phyloP scores from a whole-genome alignment of 2,113 vertebrate species.

The Ictalurus furcatus region DNA sequence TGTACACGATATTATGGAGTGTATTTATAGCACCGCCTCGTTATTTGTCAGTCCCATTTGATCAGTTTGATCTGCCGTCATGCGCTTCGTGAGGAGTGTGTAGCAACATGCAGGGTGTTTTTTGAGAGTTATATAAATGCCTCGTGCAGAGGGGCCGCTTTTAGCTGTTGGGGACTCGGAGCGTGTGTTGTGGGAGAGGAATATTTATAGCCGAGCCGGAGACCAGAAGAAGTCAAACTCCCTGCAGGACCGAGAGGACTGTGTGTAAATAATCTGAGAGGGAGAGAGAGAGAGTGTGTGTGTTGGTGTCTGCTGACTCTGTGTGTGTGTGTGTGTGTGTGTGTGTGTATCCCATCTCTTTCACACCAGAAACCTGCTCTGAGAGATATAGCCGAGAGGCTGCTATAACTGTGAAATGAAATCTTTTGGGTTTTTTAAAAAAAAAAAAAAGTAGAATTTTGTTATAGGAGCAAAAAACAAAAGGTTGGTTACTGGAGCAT shows the following conservation, averaged over 20 bases:
- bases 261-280: conserved; percentile 32
- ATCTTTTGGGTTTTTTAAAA: too few relatives aligned
- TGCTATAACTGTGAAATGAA: not conserved
- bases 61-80: conserved; percentile 29
- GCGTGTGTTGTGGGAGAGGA: conserved; percentile 22
- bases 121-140: conserved; percentile 30
- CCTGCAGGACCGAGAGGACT: conserved; percentile 29
- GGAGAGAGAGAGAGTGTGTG: not conserved
- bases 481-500: not conserved
- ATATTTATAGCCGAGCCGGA: conserved; percentile 35
- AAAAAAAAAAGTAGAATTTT: conserved; percentile 2
- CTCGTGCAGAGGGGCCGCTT: conserved; percentile 4
- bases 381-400: not conserved
- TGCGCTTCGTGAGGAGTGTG: not conserved
- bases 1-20: not conserved
- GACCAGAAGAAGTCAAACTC: conserved; percentile 38
- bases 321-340: not conserved
- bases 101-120: not conserved
- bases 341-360: not conserved
- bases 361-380: not conserved
- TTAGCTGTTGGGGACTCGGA: conserved; percentile 27
- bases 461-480: not conserved
- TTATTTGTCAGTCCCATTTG: conserved; percentile 14
- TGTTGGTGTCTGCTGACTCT: conserved; percentile 11
- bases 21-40: conserved; percentile 19